Percentiles rank a stretch among this genome's conserved stretches.
phyloP scores from a whole-genome alignment of 2,113 vertebrate genomes.

The Carlito syrichta region DNA sequence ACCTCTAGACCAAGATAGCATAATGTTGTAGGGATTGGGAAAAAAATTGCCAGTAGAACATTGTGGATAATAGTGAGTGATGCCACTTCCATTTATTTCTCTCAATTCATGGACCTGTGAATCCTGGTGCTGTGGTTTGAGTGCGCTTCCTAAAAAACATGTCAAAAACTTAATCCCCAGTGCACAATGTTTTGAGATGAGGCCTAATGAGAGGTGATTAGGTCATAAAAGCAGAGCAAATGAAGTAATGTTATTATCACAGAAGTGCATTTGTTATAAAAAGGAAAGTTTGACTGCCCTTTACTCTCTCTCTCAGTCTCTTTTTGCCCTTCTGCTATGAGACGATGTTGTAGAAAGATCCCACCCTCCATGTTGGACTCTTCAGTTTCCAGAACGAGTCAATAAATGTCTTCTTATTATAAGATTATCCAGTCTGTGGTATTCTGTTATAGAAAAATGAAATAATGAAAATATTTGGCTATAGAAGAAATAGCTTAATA shows the following conservation, averaged over 20 bases:
- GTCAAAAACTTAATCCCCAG: background rate
- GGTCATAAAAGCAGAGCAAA: background rate
- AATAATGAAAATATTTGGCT: background rate
- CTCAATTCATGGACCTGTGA: background rate
- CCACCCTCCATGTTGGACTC: background rate
- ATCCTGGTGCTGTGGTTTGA: background rate
- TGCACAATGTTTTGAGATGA: background rate
- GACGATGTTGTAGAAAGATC: background rate
- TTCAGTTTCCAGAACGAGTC: background rate
- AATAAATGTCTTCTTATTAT: background rate
- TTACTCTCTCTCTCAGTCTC: background rate
- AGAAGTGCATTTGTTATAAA: background rate
- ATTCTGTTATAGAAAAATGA: background rate
- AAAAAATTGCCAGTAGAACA: background rate
- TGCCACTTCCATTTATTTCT: background rate
- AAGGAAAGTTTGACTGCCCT: background rate
- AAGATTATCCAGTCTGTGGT: background rate
- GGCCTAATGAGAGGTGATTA: background rate
- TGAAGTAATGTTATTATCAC: background rate
- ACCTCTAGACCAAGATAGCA: background rate
- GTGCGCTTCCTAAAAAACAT: background rate
- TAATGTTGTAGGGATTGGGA: background rate
- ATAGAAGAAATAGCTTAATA: background rate
- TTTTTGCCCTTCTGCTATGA: background rate
- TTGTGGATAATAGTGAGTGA: background rate